Percentiles rank a stretch among this genome's conserved stretches.
These are phyloP conservation scores for Struthidea cinerea DNA, from an alignment of 2,113 vertebrate genomes.

Conservation along the genomic window DNA sequence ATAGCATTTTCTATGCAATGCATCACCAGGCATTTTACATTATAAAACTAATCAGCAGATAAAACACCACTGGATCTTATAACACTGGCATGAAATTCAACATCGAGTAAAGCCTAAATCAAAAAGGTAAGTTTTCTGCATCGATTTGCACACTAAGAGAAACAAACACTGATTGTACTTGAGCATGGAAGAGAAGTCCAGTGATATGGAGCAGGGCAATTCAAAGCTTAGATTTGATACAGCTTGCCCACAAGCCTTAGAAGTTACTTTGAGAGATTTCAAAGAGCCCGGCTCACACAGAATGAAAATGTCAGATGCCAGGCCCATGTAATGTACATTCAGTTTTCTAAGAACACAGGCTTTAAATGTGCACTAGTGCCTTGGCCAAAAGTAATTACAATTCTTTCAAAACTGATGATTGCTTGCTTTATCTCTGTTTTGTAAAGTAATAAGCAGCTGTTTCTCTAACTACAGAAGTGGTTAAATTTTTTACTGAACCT, in stretches of 20 bases:
- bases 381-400: neutral
- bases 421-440: neutral
- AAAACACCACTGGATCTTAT: conserved; percentile 23
- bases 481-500: neutral
- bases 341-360: neutral
- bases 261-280: neutral
- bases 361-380: neutral
- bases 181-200: neutral
- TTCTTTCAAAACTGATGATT: neutral
- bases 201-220: neutral
- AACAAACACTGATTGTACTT: neutral
- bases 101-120: conserved; percentile 3
- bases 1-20: conserved; percentile 20
- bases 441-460: neutral
- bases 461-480: neutral
- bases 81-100: conserved; percentile 21
- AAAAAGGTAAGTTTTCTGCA: neutral
- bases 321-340: neutral
- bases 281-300: neutral
- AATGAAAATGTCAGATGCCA: neutral
- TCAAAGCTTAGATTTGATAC: neutral
- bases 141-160: neutral
- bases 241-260: neutral
- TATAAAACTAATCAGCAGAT: conserved; percentile 54
- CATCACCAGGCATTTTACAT: conserved; percentile 30